Evolutionary conservation across 2,113 vertebrate genomes (phyloP), one percentile per base, ranked within the genome.

Genomic region (Lepisosteus osseus): DNA sequence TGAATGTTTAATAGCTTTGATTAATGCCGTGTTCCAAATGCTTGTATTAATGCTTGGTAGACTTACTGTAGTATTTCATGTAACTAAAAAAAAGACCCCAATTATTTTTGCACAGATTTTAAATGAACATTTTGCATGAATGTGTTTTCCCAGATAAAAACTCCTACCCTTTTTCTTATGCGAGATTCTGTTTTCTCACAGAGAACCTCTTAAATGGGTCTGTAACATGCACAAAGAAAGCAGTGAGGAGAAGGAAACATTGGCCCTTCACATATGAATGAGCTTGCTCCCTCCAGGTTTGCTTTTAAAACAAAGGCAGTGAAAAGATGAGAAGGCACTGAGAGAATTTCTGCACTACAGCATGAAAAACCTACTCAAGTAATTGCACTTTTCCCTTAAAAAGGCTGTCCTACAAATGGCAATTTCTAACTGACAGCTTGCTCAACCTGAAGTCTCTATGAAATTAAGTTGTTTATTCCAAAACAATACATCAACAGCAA

Each of bases 181-280:
- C 76, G 63, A 76, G 67, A 70, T 70, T 72, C n/a, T 41, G 69
- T 54, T 13, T 72, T 15, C 15, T 62, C 47, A 9, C 43, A 67
- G 54, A 77, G 68, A 71, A 78, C 70, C 67, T 68, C 61, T 66
- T 70, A 61, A 80, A 61, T 63, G 73, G 75, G 67, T 78, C 74
- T 67, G 66, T 15, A 14, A 79, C 56, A 77, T 65, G 74, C 74
- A 76, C 75, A 80, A 80, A 78, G 77, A 81, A 78, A 73, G 74
- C 69, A 73, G 65, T 43, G 65, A 29, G 7, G 71, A 65, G 29
- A 61, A 7, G 56, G 54, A 55, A 54, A 6, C 51, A 5, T 6
- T 40, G 54, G 42, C 9, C n/a, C 55, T 45, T 65, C 13, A 14
- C 41, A 67, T 57, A 5, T 51, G 7, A 59, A 44, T 61, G 71